Conservation (phyloP, 2,113 vertebrate genomes). For the Microcebus griseorufus region DNA sequence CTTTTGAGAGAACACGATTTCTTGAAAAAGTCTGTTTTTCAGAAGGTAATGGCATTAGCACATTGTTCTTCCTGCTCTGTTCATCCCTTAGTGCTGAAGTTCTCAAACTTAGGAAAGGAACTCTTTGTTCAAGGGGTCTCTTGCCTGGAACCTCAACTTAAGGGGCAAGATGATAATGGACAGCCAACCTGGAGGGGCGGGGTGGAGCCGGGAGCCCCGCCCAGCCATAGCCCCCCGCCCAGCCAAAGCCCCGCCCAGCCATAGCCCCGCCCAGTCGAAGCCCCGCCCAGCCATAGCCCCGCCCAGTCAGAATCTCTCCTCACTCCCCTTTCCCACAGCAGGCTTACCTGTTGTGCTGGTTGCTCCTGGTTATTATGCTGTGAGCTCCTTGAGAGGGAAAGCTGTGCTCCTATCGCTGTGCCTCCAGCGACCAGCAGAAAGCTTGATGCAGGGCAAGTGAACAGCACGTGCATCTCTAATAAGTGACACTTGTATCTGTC, state of each 20-base stretch:
- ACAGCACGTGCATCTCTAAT: neutral
- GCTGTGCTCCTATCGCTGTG: neutral
- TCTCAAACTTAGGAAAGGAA: neutral
- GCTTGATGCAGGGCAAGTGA: neutral
- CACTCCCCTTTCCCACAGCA: neutral
- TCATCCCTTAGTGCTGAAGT: neutral
- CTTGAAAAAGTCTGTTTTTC: constrained; percentile 13
- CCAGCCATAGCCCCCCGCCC: neutral
- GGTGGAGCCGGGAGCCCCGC: neutral
- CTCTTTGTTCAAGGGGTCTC: neutral
- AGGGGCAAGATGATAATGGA: fast-evolving
- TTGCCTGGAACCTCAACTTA: neutral
- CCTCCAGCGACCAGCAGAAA: neutral
- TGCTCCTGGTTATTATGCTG: neutral
- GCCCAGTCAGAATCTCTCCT: fast-evolving
- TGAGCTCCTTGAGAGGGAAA: neutral
- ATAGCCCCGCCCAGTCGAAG: neutral
- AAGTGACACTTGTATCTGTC: neutral
- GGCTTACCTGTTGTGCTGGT: neutral
- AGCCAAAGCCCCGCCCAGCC: fast-evolving
- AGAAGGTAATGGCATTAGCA: neutral
- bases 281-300: neutral
- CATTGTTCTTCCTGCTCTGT: constrained; percentile 34
- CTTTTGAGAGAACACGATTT: constrained; percentile 53
- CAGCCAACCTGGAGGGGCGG: neutral